phyloP scores from a whole-genome alignment of 2,113 vertebrate genomes.

The Bothrops jararaca region DNA sequence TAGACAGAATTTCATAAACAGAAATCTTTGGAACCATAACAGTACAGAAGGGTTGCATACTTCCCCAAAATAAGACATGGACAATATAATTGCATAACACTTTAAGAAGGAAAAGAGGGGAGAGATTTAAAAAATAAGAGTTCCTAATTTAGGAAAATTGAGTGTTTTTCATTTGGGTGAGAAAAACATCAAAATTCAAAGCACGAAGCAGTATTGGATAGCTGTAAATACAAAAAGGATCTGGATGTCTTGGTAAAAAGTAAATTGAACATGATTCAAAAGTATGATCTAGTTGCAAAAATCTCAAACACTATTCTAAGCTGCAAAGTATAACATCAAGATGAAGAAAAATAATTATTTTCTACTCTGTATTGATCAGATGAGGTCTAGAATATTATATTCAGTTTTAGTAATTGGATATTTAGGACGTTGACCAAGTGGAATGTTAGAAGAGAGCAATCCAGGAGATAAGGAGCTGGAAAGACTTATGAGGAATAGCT shows the following conservation, averaged over 20 bases:
- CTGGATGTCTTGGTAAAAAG: not conserved
- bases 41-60: not conserved
- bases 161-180: not conserved
- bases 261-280: not conserved
- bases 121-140: not conserved
- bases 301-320: no score
- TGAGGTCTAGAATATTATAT: no score
- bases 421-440: no score
- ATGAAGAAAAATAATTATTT: no score
- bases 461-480: no score
- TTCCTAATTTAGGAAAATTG: not conserved
- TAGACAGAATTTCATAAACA: not conserved
- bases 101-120: not conserved
- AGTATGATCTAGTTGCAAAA: not conserved
- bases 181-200: not conserved
- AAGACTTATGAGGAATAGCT: no score
- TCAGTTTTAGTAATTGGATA: no score
- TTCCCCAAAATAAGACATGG: not conserved
- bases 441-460: no score
- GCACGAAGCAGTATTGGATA: not conserved
- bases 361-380: no score
- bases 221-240: not conserved
- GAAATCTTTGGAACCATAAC: not conserved
- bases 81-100: not conserved
- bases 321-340: no score